Evolutionary conservation across 2,113 vertebrate genomes (phyloP), one percentile per base, ranked within the genome.

Genomic region (Benitochromis conjunctus): DNA sequence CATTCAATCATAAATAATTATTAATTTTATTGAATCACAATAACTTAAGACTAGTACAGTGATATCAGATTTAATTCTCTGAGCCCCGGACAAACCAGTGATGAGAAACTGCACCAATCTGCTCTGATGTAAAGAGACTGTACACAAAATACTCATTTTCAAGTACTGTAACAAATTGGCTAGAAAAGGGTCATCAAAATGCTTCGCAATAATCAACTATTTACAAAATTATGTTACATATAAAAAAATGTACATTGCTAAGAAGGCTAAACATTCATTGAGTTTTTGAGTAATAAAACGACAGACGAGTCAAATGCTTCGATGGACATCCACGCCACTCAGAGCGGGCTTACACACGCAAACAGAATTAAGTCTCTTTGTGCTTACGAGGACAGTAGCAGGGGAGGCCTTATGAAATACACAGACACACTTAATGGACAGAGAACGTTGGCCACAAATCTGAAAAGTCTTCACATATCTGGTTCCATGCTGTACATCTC

Each of bases 41-140:
- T 99, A 99, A 99, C 97, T 99, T 99, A 99, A 98, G 97, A 98
- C 97, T 96, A 97, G 96, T 97, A 98, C 97, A 98, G 97, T 97
- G 97, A 97, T 97, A 90, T 90, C 96, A 97, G 96, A 95, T 97
- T 97, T 95, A 95, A 96, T 96, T 95, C 96, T 96, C 90, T 64
- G 96, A 92, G 94, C 94, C 87, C 95, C 94, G 95, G 96, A 97
- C 96, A 96, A 95, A 94, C 87, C 86, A 94, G 95, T 93, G 95
- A 83, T 82, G 89, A 96, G 96, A 95, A 96, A 97, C 95, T 90
- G 94, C 96, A 97, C 95, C 96, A 94, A 96, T 86, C 92, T 90
- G 93, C 92, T 93, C 95, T 96, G 96, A 95, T 95, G 96, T 96
- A 97, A 96, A 96, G 95, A 96, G 97, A 97, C 97, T 96, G 96